Conservation (phyloP, 1,140 invertebrate genomes). For the Bombus consobrinus region DNA sequence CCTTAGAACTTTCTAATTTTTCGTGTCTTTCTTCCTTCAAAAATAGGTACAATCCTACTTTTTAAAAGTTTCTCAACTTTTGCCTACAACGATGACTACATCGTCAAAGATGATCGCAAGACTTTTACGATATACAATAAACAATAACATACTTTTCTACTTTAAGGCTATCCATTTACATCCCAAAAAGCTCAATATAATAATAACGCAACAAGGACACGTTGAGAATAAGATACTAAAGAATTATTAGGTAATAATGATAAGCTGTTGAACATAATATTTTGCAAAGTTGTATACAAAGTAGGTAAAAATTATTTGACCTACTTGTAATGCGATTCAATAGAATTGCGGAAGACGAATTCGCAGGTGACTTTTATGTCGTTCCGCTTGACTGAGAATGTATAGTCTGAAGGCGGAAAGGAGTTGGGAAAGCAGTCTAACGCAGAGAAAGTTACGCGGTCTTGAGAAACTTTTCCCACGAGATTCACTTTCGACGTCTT, state of each 20-base stretch:
- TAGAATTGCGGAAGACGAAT: conserved; percentile 51
- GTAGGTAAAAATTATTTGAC: not conserved
- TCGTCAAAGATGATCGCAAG: too few species aligned
- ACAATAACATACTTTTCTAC: too few species aligned
- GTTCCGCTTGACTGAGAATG: conserved; percentile 72
- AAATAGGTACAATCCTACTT: not conserved
- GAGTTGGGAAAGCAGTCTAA: conserved; percentile 73
- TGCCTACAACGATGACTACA: too few species aligned
- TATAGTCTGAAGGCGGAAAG: conserved; percentile 62
- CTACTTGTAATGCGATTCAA: conserved; percentile 16
- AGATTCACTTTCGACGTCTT: conserved; percentile 72
- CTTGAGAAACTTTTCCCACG: conserved; percentile 77
- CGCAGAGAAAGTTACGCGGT: conserved; percentile 76
- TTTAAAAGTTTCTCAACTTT: too few species aligned
- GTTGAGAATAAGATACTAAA: too few species aligned
- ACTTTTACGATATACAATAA: too few species aligned
- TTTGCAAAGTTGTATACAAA: not conserved
- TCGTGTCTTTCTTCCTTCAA: not conserved
- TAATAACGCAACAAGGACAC: too few species aligned
- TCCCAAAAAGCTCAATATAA: too few species aligned
- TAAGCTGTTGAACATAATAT: too few species aligned
- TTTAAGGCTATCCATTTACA: too few species aligned
- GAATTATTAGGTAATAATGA: too few species aligned
- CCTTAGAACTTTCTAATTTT: not conserved
- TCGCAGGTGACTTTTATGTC: conserved; percentile 63